phyloP scores from a whole-genome alignment of 2,113 vertebrate species.

The Oenanthe melanoleuca region DNA sequence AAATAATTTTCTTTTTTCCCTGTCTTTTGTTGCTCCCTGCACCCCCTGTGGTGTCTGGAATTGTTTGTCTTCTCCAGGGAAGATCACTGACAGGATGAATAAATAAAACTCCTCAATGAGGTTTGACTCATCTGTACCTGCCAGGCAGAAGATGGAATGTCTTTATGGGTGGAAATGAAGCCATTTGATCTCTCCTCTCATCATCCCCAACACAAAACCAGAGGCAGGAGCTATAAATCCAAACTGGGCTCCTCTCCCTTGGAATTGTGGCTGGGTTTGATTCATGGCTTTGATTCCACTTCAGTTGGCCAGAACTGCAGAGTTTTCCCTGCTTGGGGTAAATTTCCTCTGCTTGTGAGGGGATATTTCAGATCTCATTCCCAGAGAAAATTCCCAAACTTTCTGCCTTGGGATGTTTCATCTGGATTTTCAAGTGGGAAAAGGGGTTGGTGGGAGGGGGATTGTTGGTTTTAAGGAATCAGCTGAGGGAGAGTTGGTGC shows the following conservation, averaged over 20 bases:
- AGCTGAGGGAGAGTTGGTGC: background rate
- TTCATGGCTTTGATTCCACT: background rate
- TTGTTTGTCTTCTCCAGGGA: background rate
- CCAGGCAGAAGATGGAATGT: background rate
- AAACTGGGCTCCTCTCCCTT: background rate
- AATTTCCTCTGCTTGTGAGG: background rate
- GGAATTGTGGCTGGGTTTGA: background rate
- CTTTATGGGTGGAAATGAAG: slow-evolving; percentile 10
- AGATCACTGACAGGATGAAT: background rate
- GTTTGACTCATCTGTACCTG: background rate
- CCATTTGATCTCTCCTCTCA: background rate
- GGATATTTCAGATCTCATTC: background rate
- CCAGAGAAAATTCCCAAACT: background rate
- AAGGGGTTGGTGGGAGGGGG: background rate
- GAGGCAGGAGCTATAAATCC: slow-evolving; percentile 8
- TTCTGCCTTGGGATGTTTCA: background rate
- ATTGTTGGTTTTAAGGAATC: background rate
- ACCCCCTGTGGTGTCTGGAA: background rate
- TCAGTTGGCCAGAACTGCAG: background rate
- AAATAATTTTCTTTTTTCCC: background rate
- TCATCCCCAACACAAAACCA: background rate
- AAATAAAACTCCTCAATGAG: background rate
- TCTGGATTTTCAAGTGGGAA: background rate
- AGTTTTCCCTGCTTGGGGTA: background rate
- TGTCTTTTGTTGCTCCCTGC: background rate